Evolutionary conservation across 2,113 vertebrate species (phyloP).

Genomic region (Gadus chalcogrammus): DNA sequence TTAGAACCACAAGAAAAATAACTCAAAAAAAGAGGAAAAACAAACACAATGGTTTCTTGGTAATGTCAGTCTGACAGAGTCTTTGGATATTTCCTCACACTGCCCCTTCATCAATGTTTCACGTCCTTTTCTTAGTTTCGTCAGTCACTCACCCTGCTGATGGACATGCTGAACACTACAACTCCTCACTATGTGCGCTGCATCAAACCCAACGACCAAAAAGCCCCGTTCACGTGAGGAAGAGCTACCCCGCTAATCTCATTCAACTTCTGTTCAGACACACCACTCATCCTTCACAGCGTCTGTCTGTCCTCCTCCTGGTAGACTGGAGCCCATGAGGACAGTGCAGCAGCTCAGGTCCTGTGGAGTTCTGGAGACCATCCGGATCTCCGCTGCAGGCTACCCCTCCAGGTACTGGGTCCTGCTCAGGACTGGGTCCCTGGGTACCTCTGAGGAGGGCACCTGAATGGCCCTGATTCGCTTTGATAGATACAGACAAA

Average conservation of each 20-base stretch:
- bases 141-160: constrained; percentile 90
- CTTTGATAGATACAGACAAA: neutral
- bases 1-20: neutral
- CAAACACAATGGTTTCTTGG: too few relatives aligned
- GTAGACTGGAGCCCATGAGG: constrained; percentile 88
- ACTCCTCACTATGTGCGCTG: constrained; percentile 96
- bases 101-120: neutral
- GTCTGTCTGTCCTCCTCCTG: constrained; percentile 3
- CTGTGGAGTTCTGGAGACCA: constrained; percentile 94
- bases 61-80: too few relatives aligned
- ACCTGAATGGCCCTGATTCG: neutral
- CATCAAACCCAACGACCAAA: constrained; percentile 94
- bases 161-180: constrained; percentile 94
- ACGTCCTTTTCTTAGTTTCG: constrained; percentile 78
- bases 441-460: neutral
- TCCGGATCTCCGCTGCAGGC: constrained; percentile 93
- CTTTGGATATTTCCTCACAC: neutral
- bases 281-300: neutral
- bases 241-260: neutral
- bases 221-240: constrained; percentile 89
- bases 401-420: constrained; percentile 89
- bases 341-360: constrained; percentile 94
- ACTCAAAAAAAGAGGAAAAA: too few relatives aligned
- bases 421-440: neutral
- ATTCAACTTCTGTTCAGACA: neutral